Conservation (phyloP, 2,113 vertebrate genomes). For the Stictonetta naevosa region DNA sequence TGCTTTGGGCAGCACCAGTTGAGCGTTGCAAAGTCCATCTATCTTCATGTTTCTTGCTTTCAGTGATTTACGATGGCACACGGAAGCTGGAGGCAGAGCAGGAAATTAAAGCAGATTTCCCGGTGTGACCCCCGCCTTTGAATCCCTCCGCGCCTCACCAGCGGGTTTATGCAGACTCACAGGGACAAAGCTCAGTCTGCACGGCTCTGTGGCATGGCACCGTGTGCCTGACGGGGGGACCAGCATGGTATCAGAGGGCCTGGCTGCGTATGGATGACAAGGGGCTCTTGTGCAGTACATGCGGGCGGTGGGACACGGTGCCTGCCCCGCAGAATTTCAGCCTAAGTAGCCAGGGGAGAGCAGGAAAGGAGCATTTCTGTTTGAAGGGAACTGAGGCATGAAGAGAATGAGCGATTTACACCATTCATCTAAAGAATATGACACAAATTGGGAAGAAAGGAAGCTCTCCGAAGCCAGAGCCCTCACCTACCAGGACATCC, state of each 20-base stretch:
- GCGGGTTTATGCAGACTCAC: neutral
- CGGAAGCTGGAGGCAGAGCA: neutral
- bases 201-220: neutral
- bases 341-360: neutral
- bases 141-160: neutral
- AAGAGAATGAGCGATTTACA: neutral
- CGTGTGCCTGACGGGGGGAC: neutral
- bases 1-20: neutral
- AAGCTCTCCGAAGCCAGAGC: neutral
- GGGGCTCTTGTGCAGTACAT: accelerated
- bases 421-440: neutral
- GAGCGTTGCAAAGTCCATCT: neutral
- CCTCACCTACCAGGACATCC: accelerated
- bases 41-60: neutral
- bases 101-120: neutral
- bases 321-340: neutral
- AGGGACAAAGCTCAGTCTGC: neutral
- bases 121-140: neutral
- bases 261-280: too few relatives aligned
- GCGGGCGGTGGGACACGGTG: accelerated
- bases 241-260: neutral
- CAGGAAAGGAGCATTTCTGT: neutral
- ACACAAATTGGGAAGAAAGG: neutral
- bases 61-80: neutral
- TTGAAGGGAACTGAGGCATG: neutral